Conservation (phyloP, 2,113 vertebrate genomes). For the Spheniscus mendiculus region DNA sequence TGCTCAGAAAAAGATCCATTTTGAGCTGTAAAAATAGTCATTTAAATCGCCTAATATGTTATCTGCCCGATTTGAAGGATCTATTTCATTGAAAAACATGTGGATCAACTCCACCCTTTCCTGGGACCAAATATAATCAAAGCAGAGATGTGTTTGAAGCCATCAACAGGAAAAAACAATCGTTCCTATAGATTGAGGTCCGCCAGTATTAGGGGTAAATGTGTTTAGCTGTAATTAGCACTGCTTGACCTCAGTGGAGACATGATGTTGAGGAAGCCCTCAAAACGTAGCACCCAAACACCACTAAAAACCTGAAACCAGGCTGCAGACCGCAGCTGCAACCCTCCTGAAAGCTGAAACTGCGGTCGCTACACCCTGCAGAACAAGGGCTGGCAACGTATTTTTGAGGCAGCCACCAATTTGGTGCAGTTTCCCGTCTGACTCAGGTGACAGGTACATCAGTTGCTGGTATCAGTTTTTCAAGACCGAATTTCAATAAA, state of each 20-base stretch:
- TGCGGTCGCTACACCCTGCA: background rate
- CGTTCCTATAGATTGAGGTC: background rate
- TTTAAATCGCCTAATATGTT: background rate
- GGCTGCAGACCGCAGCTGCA: background rate
- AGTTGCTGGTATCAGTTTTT: background rate
- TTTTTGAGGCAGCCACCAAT: background rate
- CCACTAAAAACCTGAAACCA: background rate
- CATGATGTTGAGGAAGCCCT: background rate
- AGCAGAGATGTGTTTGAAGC: background rate
- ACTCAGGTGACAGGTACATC: background rate
- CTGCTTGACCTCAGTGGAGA: background rate
- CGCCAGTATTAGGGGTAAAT: background rate
- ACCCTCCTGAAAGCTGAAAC: background rate
- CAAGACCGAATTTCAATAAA: background rate
- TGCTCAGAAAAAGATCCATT: background rate
- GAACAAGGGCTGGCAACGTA: background rate
- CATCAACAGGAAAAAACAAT: background rate
- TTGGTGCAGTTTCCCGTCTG: background rate
- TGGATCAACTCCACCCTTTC: background rate
- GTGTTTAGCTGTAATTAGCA: background rate
- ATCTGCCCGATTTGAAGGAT: background rate
- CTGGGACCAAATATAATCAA: background rate
- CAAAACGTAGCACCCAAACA: background rate
- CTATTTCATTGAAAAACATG: background rate
- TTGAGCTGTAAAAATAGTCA: background rate